Percentiles rank a stretch among this genome's conserved stretches.
Conservation (phyloP, 2,888 invertebrate genomes). For the Zygaena filipendulae region DNA sequence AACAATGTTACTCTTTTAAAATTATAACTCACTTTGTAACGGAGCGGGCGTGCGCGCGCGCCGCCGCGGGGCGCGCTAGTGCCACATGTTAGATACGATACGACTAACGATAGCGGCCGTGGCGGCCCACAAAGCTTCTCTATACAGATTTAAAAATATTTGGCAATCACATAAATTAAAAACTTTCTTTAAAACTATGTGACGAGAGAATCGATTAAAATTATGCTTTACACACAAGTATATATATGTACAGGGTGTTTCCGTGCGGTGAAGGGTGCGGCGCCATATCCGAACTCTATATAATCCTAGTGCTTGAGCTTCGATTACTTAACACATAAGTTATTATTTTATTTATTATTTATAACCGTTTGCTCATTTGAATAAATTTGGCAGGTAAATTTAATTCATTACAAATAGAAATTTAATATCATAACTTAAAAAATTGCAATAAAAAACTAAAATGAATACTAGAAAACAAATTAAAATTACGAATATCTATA, state of each 20-base stretch:
- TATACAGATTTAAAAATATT: slow-evolving; percentile 63
- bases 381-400: slow-evolving; percentile 64
- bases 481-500: slow-evolving; percentile 67
- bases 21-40: slow-evolving; percentile 62
- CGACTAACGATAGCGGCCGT: slow-evolving; percentile 36
- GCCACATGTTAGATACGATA: slow-evolving; percentile 22
- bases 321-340: slow-evolving; percentile 51
- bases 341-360: slow-evolving; percentile 38
- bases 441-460: slow-evolving; percentile 63
- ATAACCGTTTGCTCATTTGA: slow-evolving; percentile 51
- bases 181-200: slow-evolving; percentile 66
- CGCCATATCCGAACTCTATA: slow-evolving; percentile 24
- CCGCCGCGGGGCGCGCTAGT: slow-evolving; percentile 22
- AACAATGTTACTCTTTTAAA: slow-evolving; percentile 68
- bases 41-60: slow-evolving; percentile 36
- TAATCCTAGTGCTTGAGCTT: slow-evolving; percentile 65
- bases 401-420: slow-evolving; percentile 45
- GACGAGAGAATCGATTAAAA: slow-evolving; percentile 66
- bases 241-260: slow-evolving; percentile 49
- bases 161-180: slow-evolving; percentile 68
- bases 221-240: slow-evolving; percentile 66
- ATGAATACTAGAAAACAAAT: slow-evolving; percentile 61
- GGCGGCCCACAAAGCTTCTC: slow-evolving; percentile 39
- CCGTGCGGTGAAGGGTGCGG: slow-evolving; percentile 44
- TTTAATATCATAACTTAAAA: slow-evolving; percentile 54